These are phyloP conservation scores for Nautilus pompilius DNA, from an alignment of 1,140 invertebrate genomes.

Conservation along the genomic window DNA sequence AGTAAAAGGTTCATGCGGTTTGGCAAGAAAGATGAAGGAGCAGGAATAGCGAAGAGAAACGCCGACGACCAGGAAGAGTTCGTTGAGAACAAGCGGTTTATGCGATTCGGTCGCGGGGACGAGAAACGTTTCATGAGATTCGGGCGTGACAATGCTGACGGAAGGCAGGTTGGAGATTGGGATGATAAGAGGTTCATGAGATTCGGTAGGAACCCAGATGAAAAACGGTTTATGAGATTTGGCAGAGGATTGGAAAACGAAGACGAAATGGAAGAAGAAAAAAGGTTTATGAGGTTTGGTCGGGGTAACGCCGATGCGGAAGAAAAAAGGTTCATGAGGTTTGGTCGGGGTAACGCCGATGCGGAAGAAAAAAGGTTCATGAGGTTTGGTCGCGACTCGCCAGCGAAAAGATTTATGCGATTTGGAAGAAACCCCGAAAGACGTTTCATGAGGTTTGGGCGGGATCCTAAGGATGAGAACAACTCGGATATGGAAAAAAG, in stretches of 20 bases:
- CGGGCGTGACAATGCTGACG: conserved; percentile 24
- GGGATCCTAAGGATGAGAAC: conserved; percentile 9
- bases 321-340: conserved; percentile 42
- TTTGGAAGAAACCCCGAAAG: conserved; percentile 25
- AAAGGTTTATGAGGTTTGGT: conserved; percentile 30
- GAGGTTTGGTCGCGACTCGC: conserved; percentile 29
- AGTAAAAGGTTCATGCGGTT: conserved; percentile 11
- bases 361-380: conserved; percentile 22
- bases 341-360: conserved; percentile 16
- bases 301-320: conserved; percentile 7
- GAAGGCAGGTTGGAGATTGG: too few relatives aligned
- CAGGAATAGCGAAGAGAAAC: neutral
- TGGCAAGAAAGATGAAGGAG: neutral
- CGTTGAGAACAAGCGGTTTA: conserved; percentile 13
- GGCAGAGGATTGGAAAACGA: conserved; percentile 37
- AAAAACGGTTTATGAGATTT: conserved; percentile 40
- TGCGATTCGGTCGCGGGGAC: conserved; percentile 36
- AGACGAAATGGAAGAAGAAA: conserved; percentile 16
- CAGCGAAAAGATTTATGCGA: conserved; percentile 32
- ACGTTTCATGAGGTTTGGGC: conserved; percentile 36
- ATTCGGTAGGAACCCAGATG: conserved; percentile 27
- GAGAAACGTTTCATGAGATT: conserved; percentile 46
- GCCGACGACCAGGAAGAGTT: neutral
- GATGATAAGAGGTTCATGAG: conserved; percentile 19
- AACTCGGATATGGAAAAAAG: conserved; percentile 22